A percentile compares a stretch with the other conserved stretches of the same genome.
These are phyloP conservation scores for Autographa pulchrina DNA, from an alignment of 2,888 invertebrate species.

Conservation along the genomic window DNA sequence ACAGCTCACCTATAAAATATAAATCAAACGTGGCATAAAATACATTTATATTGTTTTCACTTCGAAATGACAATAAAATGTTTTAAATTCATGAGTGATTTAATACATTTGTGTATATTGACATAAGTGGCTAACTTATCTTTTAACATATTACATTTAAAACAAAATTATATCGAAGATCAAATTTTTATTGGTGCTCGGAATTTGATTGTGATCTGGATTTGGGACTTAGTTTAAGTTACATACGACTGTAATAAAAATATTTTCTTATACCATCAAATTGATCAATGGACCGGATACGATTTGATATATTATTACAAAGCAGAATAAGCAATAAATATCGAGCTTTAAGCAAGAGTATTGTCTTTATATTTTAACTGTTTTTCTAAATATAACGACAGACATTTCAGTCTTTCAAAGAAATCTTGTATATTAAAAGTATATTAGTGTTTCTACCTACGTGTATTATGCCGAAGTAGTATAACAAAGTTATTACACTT, in stretches of 20 bases:
- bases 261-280: slow-evolving; percentile 33
- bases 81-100: slow-evolving; percentile 87
- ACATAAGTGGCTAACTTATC: slow-evolving; percentile 74
- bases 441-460: slow-evolving; percentile 18
- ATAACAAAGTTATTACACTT: slow-evolving; percentile 67
- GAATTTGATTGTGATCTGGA: slow-evolving; percentile 65
- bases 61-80: slow-evolving; percentile 86
- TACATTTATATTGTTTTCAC: slow-evolving; percentile 89
- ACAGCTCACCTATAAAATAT: slow-evolving; percentile 87
- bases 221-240: slow-evolving; percentile 56
- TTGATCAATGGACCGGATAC: slow-evolving; percentile 38
- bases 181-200: slow-evolving; percentile 74
- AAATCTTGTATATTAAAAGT: slow-evolving; percentile 5
- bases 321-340: background rate
- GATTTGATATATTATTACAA: background rate
- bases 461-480: slow-evolving; percentile 10
- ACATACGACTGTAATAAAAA: slow-evolving; percentile 44
- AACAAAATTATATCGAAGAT: slow-evolving; percentile 75
- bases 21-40: slow-evolving; percentile 87
- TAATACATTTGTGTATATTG: slow-evolving; percentile 73
- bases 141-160: slow-evolving; percentile 67
- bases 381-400: slow-evolving; percentile 1
- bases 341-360: background rate
- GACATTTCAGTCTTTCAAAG: background rate
- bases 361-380: background rate